Percentiles rank a stretch among this genome's conserved stretches.
Evolutionary conservation across 2,113 vertebrate species (phyloP).

Genomic region (Petrocephalus zakoni): DNA sequence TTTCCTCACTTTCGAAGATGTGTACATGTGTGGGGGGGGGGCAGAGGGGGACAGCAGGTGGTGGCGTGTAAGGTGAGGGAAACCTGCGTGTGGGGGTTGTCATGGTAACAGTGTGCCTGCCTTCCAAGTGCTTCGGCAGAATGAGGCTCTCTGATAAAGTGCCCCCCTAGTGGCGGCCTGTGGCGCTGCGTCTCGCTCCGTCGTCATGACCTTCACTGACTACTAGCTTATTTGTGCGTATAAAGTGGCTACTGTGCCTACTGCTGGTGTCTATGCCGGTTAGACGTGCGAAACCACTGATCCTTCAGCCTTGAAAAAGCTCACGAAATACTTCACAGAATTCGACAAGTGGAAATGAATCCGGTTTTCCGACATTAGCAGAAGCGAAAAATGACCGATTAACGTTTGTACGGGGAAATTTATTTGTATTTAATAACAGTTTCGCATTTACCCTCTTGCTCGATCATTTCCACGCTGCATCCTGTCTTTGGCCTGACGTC

Average conservation of each 20-base stretch:
- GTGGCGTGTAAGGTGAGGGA: neutral
- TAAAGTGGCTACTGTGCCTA: neutral
- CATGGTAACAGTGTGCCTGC: conserved; percentile 3
- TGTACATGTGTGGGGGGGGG: neutral
- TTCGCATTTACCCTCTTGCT: neutral
- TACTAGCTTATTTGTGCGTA: neutral
- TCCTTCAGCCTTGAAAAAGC: neutral
- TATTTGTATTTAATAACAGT: neutral
- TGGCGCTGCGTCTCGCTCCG: neutral
- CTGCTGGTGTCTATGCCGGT: neutral
- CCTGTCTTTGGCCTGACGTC: conserved; percentile 5
- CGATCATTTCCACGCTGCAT: neutral
- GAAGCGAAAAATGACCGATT: neutral
- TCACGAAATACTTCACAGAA: neutral
- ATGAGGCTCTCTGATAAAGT: neutral
- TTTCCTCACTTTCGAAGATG: conserved; percentile 4
- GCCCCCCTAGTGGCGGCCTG: neutral
- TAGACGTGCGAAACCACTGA: neutral
- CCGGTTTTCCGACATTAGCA: neutral
- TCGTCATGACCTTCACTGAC: neutral
- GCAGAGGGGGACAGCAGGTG: neutral
- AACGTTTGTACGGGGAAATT: neutral
- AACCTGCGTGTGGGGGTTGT: conserved; percentile 27
- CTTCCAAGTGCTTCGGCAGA: neutral
- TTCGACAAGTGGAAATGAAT: neutral